Evolutionary conservation across 2,113 vertebrate genomes (phyloP), one percentile per base, ranked within the genome.

Genomic region (Dasyurus viverrinus): DNA sequence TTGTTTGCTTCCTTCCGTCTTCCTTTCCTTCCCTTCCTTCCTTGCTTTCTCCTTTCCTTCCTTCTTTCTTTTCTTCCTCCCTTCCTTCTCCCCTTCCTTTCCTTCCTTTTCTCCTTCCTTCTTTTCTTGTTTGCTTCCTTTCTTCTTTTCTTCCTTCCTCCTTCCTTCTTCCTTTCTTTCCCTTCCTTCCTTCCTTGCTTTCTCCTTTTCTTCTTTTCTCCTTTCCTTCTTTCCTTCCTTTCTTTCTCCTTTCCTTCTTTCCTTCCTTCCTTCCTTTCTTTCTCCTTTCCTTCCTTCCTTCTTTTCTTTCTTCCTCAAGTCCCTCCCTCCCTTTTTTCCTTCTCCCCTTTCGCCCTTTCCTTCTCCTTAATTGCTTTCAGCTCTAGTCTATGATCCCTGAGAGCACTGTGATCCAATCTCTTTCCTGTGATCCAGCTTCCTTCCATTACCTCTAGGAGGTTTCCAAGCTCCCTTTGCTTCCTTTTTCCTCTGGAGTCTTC

Each of bases 291-390:
- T 47, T 47, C 2, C 47, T 47, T 47, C 4, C 47, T 47, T 47
- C 47, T 47, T 47, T 47, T 47, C 47, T 94, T 93, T 92, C 92
- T 90, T 93, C 90, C 90, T 92, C n/a, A n/a, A n/a, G n/a, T n/a
- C n/a, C 92, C 93, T 95, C 76, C 60, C 94, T 90, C 60, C 89
- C 91, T 93, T 48, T 89, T 53, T 50, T 30, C 60, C 5, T 36
- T 2, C 16, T 23, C 54, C 54, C 23, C 16, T 14, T 22, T 23
- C 54, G 24, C 23, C 60, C 30, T n/a, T 36, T 4, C 57, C 27
- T 30, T 30, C 60, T 68, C 10, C 6, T 2, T 11, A 8, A 1
- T 6, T 25, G 30, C 36, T 76, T n/a, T 36, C 36, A 60, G 27
- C 27, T 60, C 27, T 60, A 60, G 27, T 27, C 57, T 60, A 30